These are phyloP conservation scores for Harpagoxenus sublaevis DNA, from an alignment of 2,888 invertebrate species.

Conservation along the genomic window DNA sequence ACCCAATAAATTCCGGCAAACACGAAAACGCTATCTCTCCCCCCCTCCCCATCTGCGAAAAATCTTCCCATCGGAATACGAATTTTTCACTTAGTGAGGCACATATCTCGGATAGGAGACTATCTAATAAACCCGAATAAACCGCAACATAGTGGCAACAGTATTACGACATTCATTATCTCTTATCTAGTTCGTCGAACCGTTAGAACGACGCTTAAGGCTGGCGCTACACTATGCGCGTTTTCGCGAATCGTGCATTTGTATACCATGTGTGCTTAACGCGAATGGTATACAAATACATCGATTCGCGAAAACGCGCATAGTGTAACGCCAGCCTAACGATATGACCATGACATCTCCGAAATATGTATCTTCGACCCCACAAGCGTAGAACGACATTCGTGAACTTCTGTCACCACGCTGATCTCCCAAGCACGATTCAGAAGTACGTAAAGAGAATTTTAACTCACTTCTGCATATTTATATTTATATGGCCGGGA, in stretches of 20 bases:
- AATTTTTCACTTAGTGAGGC: constrained; percentile 5
- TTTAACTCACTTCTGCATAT: background rate
- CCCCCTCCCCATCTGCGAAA: background rate
- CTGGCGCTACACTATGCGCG: too few species aligned
- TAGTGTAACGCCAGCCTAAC: too few species aligned
- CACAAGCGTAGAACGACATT: background rate
- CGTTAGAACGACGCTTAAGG: background rate
- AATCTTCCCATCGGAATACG: background rate
- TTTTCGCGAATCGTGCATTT: too few species aligned
- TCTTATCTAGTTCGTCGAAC: background rate
- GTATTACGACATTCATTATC: background rate
- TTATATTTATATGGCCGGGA: background rate
- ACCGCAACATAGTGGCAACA: background rate
- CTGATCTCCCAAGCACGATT: background rate
- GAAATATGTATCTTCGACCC: background rate
- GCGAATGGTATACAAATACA: too few species aligned
- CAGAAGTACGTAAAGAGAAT: background rate
- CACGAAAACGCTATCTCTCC: background rate
- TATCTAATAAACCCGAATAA: background rate
- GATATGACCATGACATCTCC: too few species aligned
- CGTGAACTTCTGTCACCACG: background rate
- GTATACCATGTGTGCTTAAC: too few species aligned
- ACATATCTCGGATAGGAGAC: background rate
- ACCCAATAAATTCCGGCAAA: background rate
- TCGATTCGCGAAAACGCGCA: too few species aligned